Conservation (phyloP, 2,888 invertebrate genomes). For the Amphipyra tragopoginis region DNA sequence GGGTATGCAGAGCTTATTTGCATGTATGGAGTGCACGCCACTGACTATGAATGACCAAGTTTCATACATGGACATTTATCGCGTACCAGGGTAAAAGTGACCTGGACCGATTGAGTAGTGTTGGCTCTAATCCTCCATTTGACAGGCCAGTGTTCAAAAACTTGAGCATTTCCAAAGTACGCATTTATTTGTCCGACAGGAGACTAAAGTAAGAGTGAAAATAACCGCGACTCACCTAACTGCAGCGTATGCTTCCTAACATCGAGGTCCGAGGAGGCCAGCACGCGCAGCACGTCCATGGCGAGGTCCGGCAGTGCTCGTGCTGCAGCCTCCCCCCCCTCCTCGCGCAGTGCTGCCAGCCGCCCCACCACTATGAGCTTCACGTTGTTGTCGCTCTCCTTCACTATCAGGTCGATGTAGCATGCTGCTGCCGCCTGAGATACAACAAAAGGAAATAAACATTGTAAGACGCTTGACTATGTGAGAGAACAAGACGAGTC, state of each 20-base stretch:
- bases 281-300: slow-evolving; percentile 98
- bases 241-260: slow-evolving; percentile 96
- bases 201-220: too few species aligned
- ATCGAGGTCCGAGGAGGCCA: slow-evolving; percentile 98
- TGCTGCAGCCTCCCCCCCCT: slow-evolving; percentile 95
- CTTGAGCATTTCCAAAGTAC: too few species aligned
- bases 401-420: slow-evolving; percentile 99
- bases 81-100: too few species aligned
- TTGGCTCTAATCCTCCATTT: too few species aligned
- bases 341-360: slow-evolving; percentile 95
- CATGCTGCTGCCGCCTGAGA: slow-evolving; percentile 97
- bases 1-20: too few species aligned
- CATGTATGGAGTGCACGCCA: too few species aligned
- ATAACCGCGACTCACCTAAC: slow-evolving; percentile 37
- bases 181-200: too few species aligned
- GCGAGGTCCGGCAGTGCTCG: slow-evolving; percentile 96
- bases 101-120: too few species aligned
- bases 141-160: too few species aligned
- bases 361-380: slow-evolving; percentile 99
- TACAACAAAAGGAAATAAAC: neutral
- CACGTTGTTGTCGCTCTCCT: slow-evolving; percentile 99
- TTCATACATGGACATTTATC: too few species aligned
- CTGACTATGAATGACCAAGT: too few species aligned
- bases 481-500: too few species aligned
- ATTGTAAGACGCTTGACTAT: neutral